Evolutionary conservation across 2,797 vertebrate species (phyloP).

Genomic region (Propithecus deckenii): DNA sequence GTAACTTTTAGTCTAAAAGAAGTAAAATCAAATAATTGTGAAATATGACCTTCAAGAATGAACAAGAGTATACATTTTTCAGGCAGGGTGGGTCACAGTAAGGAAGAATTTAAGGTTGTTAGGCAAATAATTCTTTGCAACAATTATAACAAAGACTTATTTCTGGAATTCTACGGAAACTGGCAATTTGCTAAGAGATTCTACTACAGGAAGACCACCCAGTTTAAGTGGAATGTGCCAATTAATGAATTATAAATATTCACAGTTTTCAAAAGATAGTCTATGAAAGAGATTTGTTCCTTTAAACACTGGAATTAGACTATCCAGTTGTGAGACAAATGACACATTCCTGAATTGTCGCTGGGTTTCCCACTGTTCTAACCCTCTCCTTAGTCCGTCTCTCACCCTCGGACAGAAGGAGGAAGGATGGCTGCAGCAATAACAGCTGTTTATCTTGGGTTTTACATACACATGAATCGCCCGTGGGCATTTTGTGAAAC

Average conservation of each 20-base stretch:
- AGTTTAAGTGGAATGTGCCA: constrained; percentile 64
- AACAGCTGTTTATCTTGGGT: background rate
- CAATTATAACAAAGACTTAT: constrained; percentile 73
- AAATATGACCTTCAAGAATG: background rate
- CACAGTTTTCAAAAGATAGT: constrained; percentile 18
- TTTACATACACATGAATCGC: background rate
- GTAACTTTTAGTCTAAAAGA: constrained; percentile 15
- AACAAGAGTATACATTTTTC: constrained; percentile 26
- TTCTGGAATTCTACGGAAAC: constrained; percentile 74
- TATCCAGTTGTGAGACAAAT: background rate
- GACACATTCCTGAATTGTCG: background rate
- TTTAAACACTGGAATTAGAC: background rate
- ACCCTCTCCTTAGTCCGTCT: background rate
- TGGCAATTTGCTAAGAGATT: constrained; percentile 61
- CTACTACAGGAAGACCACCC: constrained; percentile 63
- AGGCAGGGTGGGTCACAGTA: constrained; percentile 25
- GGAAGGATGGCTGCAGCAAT: background rate
- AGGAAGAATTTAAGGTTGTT: constrained; percentile 62
- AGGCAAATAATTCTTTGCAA: constrained; percentile 75
- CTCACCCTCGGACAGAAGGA: background rate
- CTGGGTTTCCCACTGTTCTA: background rate
- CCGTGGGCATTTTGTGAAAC: background rate
- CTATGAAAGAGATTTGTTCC: constrained; percentile 24
- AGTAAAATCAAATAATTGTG: background rate
- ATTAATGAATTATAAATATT: constrained; percentile 51